Evolutionary conservation across 2,797 vertebrate genomes (phyloP).

Genomic region (Pelodytes ibericus): DNA sequence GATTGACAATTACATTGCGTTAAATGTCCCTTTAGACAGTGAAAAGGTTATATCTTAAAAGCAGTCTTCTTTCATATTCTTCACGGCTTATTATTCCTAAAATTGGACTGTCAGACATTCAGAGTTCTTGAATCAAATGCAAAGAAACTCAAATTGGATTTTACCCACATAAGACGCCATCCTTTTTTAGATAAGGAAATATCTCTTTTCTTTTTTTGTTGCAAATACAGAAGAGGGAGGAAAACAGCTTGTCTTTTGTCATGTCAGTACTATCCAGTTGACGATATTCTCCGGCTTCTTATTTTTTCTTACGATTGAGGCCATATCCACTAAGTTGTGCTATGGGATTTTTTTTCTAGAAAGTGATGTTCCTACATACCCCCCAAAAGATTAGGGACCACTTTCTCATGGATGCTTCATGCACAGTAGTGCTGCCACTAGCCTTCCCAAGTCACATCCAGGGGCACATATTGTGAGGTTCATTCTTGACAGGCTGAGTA

Average conservation of each 20-base stretch:
- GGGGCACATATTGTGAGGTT: no score
- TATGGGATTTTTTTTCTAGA: no score
- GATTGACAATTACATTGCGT: conserved; percentile 21
- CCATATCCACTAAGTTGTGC: conserved; percentile 16
- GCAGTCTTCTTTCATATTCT: conserved; percentile 34
- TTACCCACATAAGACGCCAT: conserved; percentile 32
- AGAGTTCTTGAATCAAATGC: conserved; percentile 38
- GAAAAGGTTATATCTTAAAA: conserved; percentile 25
- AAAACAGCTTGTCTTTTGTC: conserved; percentile 9
- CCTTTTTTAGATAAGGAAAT: conserved; percentile 48
- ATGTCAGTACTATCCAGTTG: not conserved
- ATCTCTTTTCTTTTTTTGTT: conserved; percentile 31
- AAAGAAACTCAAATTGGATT: conserved; percentile 52
- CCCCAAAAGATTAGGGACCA: no score
- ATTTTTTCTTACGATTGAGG: not conserved
- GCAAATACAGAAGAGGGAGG: conserved; percentile 9
- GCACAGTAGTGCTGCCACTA: no score
- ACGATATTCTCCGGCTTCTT: not conserved
- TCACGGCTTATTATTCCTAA: conserved; percentile 39
- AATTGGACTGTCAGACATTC: conserved; percentile 46
- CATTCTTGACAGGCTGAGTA: no score
- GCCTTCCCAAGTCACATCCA: no score
- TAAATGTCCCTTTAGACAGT: conserved; percentile 18
- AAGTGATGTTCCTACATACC: no score
- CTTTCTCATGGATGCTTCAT: no score